Evolutionary conservation across 1,140 invertebrate species (phyloP), one percentile per base, ranked within the genome.

Genomic region (Drosophila rufa): DNA sequence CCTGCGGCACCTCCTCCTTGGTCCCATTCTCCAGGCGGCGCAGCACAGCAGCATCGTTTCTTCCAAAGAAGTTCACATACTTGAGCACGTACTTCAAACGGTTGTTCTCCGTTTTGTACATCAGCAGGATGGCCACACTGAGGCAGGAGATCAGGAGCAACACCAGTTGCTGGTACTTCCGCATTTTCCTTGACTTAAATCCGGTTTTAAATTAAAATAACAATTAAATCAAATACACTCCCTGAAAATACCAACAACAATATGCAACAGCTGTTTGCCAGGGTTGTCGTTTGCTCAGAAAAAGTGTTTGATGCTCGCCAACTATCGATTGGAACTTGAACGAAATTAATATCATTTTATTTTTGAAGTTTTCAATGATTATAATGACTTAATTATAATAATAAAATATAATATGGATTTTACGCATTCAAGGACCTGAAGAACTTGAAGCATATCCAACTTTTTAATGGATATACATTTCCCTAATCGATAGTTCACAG

Each of bases 61-160:
- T 93, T 2, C 95, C 96, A 85, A 96, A 96, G 66, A 96, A 96
- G 90, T 96, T 95, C 3, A 96, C 94, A 11, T 96, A 95, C 93
- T 96, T 95, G 15, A 96, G 84, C 0, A 96, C 95, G 81, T 95
- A 95, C 74, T 95, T 94, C 1, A 96, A 89, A 30, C 94, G 94
- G 81, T 96, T 95, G 75, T 96, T 96, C 83, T 96, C 95, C 76
- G 95, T 95, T 65, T 95, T 94, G 84, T 96, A 96, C 71, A 96
- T 94, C 12, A 96, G 83, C 48, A 96, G 92, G 11, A 95, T 93
- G 19, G 94, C 83, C 17, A 96, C 89, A 82, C 95, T 96, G 4
- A 96, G 78, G 45, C 94, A 66, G 2, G 95, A 95, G 48, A 95
- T 93, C 1, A 96, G 77, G 19, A 95, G 90, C 45, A 96, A 90